phyloP scores from a whole-genome alignment of 2,797 vertebrate genomes.

The Chaunax sp. region DNA sequence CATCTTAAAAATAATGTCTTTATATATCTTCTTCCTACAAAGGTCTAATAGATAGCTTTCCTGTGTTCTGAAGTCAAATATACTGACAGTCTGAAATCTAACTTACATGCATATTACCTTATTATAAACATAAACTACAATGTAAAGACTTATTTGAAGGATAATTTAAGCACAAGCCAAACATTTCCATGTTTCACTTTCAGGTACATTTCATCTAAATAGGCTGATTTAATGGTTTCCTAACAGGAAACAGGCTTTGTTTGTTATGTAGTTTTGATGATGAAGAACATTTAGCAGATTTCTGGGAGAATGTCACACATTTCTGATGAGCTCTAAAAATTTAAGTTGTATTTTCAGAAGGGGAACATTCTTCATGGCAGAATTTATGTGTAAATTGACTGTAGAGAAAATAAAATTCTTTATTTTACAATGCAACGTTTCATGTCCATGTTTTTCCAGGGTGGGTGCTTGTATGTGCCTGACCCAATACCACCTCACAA shows the following conservation, averaged over 20 bases:
- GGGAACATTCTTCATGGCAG: neutral
- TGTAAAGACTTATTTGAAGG: too few relatives aligned
- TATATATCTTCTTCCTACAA: too few relatives aligned
- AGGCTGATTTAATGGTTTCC: neutral
- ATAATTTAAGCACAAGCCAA: neutral
- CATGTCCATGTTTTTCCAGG: neutral
- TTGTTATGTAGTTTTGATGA: neutral
- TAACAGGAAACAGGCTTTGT: neutral
- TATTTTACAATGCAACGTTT: neutral
- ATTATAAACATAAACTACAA: neutral
- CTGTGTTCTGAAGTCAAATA: too few relatives aligned
- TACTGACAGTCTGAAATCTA: neutral
- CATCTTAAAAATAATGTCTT: too few relatives aligned
- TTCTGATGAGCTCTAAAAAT: neutral
- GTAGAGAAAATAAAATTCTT: neutral
- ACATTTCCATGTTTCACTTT: too few relatives aligned
- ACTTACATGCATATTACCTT: neutral
- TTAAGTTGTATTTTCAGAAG: neutral
- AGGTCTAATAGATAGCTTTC: too few relatives aligned
- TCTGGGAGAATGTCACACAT: too few relatives aligned
- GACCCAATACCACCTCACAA: too few relatives aligned
- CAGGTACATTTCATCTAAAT: neutral
- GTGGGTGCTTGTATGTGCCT: neutral
- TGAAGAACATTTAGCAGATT: too few relatives aligned
- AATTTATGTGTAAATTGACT: too few relatives aligned